Percentiles rank a stretch among this genome's conserved stretches.
These are phyloP conservation scores for Bostrychus sinensis DNA, from an alignment of 2,113 vertebrate genomes.

Conservation along the genomic window DNA sequence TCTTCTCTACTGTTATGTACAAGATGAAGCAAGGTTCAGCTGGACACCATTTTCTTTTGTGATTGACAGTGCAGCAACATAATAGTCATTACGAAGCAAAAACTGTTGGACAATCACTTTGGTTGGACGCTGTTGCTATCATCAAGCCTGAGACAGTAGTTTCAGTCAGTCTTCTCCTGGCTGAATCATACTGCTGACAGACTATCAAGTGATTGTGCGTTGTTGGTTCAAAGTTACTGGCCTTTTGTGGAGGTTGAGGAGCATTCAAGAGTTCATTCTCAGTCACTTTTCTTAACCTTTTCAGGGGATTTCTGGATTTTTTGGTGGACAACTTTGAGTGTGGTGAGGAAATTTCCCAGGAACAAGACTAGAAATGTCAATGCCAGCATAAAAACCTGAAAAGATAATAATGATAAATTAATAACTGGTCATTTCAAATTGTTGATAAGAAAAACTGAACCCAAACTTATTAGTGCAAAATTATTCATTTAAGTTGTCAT, in stretches of 20 bases:
- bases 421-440: neutral
- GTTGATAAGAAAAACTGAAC: too few relatives aligned
- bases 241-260: conserved; percentile 4
- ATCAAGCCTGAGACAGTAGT: conserved; percentile 20
- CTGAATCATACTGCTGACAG: conserved; percentile 4
- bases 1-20: conserved; percentile 29
- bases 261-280: conserved; percentile 21
- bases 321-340: conserved; percentile 92
- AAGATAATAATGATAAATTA: neutral
- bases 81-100: conserved; percentile 26
- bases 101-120: conserved; percentile 24
- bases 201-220: conserved; percentile 35
- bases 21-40: conserved; percentile 42
- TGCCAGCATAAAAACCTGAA: conserved; percentile 90
- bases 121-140: conserved; percentile 23
- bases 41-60: conserved; percentile 12
- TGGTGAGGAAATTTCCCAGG: conserved; percentile 96
- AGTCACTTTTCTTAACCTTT: conserved; percentile 80
- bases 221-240: conserved; percentile 39
- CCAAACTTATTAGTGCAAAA: neutral
- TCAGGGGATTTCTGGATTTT: conserved; percentile 91
- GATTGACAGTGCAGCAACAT: conserved; percentile 36
- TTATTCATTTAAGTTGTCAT: neutral
- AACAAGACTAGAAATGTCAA: conserved; percentile 95
- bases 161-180: conserved; percentile 9